These are phyloP conservation scores for Pseudonaja textilis DNA, from an alignment of 2,113 vertebrate species.

Conservation along the genomic window DNA sequence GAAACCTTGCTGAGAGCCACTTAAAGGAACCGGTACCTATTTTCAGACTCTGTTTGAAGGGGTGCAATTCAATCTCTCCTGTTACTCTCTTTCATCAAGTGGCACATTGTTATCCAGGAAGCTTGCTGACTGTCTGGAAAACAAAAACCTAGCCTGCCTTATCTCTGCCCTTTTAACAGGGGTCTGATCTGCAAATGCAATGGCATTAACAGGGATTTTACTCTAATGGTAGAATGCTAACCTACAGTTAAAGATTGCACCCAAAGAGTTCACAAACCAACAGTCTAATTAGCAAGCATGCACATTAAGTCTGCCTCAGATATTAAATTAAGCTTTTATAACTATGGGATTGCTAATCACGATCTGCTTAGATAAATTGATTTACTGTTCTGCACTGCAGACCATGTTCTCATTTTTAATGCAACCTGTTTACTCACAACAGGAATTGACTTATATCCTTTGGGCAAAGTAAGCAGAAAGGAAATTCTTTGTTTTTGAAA, in stretches of 20 bases:
- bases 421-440: background rate
- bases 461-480: background rate
- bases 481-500: background rate
- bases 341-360: background rate
- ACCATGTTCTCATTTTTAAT: background rate
- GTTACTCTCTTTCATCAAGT: conserved; percentile 19
- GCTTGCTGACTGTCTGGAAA: background rate
- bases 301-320: background rate
- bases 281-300: background rate
- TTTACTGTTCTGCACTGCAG: background rate
- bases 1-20: conserved; percentile 61
- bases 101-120: background rate
- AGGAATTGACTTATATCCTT: background rate
- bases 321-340: background rate
- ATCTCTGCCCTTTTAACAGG: background rate
- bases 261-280: background rate
- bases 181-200: background rate
- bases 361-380: background rate
- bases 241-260: background rate
- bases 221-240: background rate
- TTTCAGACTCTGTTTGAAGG: conserved; percentile 45
- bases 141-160: background rate
- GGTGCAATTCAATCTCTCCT: conserved; percentile 39
- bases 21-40: conserved; percentile 59
- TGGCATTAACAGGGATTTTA: background rate